phyloP scores from a whole-genome alignment of 2,888 invertebrate genomes.

The Ormia ochracea region DNA sequence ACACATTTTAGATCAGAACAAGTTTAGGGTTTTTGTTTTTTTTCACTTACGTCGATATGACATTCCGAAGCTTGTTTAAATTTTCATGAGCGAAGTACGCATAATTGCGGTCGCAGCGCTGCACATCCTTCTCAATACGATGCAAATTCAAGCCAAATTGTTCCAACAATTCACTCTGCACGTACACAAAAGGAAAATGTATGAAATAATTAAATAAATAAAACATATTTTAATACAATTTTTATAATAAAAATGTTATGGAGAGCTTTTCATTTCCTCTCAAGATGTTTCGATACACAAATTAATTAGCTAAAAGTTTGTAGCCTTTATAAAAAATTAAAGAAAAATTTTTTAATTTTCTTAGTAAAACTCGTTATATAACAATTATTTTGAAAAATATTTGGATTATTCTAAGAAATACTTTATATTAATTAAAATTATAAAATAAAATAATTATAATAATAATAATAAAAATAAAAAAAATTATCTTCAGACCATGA shows the following conservation, averaged over 20 bases:
- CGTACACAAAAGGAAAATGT: conserved; percentile 59
- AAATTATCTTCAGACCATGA: neutral
- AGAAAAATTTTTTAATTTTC: no score
- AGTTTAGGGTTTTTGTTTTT: neutral
- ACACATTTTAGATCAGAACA: neutral
- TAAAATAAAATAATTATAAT: neutral
- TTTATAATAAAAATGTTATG: no score
- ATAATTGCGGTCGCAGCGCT: conserved; percentile 95
- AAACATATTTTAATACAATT: no score
- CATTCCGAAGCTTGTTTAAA: conserved; percentile 92
- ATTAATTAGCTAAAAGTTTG: no score
- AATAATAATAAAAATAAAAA: neutral
- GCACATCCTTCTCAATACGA: conserved; percentile 97
- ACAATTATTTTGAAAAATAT: no score
- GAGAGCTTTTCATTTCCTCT: no score
- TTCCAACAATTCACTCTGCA: conserved; percentile 89
- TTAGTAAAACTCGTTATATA: no score
- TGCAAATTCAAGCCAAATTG: conserved; percentile 92
- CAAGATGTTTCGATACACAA: no score
- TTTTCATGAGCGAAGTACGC: conserved; percentile 94
- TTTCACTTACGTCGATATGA: conserved; percentile 93
- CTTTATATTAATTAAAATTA: no score
- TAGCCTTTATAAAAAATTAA: no score
- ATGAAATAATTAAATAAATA: neutral
- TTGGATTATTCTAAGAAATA: no score